A percentile compares a stretch with the other conserved stretches of the same genome.
Conservation (phyloP, 2,113 vertebrate species). For the Alces alces region DNA sequence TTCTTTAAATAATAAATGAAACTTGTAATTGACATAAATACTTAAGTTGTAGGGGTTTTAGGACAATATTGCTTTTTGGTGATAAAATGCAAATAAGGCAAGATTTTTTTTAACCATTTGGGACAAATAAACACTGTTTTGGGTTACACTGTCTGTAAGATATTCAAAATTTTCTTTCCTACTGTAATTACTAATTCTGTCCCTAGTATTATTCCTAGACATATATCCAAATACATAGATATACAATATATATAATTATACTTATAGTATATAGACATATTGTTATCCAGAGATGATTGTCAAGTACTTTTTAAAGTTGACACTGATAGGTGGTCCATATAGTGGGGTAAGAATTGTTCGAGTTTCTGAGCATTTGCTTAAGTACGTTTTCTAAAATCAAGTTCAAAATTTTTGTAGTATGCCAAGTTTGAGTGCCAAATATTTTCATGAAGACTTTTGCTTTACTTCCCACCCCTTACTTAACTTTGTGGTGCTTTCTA, state of each 20-base stretch:
- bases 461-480: neutral
- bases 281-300: neutral
- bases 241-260: neutral
- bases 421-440: neutral
- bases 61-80: neutral
- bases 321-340: neutral
- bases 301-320: neutral
- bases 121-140: neutral
- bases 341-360: neutral
- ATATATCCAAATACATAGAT: neutral
- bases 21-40: neutral
- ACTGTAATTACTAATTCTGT: neutral
- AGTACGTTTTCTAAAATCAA: neutral
- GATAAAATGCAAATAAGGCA: neutral
- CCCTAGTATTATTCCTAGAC: neutral
- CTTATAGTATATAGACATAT: neutral
- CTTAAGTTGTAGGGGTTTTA: neutral
- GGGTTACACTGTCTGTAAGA: neutral
- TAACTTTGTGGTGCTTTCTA: neutral
- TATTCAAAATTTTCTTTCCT: constrained; percentile 5
- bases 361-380: neutral
- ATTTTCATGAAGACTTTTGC: neutral
- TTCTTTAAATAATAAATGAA: neutral
- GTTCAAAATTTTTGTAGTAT: neutral
- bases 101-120: neutral